Percentiles rank a stretch among this genome's conserved stretches.
Conservation (phyloP, 2,113 vertebrate genomes). For the Callipepla squamata region DNA sequence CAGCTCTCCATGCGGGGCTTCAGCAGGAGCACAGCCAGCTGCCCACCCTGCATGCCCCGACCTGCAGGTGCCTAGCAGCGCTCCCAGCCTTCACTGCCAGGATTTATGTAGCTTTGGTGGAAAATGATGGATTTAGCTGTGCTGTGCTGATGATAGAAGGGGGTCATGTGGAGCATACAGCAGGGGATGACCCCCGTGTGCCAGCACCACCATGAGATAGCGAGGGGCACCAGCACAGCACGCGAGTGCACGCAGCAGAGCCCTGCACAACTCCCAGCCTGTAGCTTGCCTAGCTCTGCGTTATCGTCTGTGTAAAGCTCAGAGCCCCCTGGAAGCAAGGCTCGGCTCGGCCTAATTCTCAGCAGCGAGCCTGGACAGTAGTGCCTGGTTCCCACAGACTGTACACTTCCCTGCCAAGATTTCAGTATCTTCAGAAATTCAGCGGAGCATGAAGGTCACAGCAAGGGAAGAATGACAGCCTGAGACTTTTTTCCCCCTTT, state of each 20-base stretch:
- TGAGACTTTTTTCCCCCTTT: slow-evolving; percentile 50
- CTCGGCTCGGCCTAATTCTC: slow-evolving; percentile 39
- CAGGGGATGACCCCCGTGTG: fast-evolving
- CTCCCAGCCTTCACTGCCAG: neutral
- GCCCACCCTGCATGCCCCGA: neutral
- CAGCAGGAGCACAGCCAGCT: neutral
- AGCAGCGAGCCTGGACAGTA: neutral
- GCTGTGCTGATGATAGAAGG: neutral
- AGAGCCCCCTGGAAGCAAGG: neutral
- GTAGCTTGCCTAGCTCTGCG: neutral
- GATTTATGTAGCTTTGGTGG: no score
- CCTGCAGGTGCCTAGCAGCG: neutral
- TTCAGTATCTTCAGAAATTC: slow-evolving; percentile 77
- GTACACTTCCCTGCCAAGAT: slow-evolving; percentile 77
- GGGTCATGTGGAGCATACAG: neutral
- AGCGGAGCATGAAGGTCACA: slow-evolving; percentile 76
- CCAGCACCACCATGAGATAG: fast-evolving
- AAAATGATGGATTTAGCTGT: neutral
- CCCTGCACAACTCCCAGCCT: neutral
- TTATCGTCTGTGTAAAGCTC: neutral
- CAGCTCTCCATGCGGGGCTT: neutral
- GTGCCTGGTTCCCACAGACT: slow-evolving; percentile 77
- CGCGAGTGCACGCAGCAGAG: fast-evolving
- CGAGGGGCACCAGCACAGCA: no score
- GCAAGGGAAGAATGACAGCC: slow-evolving; percentile 73